These are phyloP conservation scores for Tonatia bakeri DNA, from an alignment of 2,113 vertebrate genomes.

Conservation along the genomic window DNA sequence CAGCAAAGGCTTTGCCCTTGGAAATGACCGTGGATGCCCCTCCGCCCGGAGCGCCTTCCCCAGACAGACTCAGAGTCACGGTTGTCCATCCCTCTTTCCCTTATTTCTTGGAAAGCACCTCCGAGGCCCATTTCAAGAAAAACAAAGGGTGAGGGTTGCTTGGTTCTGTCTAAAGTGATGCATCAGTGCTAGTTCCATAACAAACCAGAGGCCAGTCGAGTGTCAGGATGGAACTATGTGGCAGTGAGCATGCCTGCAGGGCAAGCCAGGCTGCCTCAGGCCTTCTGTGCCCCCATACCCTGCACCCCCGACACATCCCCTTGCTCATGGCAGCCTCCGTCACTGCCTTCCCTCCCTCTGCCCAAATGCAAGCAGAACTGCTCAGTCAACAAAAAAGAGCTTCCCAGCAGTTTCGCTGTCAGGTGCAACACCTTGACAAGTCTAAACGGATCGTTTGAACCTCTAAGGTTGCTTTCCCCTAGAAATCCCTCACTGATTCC, in stretches of 20 bases:
- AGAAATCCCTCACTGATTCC: neutral
- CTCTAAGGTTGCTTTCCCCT: neutral
- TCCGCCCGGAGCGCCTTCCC: constrained; percentile 54
- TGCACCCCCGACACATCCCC: neutral
- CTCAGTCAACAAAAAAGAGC: neutral
- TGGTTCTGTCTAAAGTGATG: constrained; percentile 78
- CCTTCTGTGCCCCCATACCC: neutral
- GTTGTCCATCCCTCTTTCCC: constrained; percentile 61
- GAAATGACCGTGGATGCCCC: constrained; percentile 46
- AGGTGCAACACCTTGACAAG: neutral
- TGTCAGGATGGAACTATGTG: constrained; percentile 60
- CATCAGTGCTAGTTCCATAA: constrained; percentile 67
- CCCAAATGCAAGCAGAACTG: neutral
- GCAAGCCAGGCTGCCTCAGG: neutral
- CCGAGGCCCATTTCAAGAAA: constrained; percentile 81
- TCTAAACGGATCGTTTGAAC: neutral
- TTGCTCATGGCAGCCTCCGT: neutral
- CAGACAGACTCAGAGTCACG: constrained; percentile 76
- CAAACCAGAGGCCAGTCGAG: constrained; percentile 22
- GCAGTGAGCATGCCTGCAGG: neutral
- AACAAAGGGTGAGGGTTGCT: constrained; percentile 80
- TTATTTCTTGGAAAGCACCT: constrained; percentile 84
- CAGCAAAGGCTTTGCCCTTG: constrained; percentile 5
- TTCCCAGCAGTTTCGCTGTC: neutral
- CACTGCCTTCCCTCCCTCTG: neutral